These are phyloP conservation scores for Rhopilema esculentum DNA, from an alignment of 30 jellyfish, hydroid and myxozoan genomes.

Conservation along the genomic window DNA sequence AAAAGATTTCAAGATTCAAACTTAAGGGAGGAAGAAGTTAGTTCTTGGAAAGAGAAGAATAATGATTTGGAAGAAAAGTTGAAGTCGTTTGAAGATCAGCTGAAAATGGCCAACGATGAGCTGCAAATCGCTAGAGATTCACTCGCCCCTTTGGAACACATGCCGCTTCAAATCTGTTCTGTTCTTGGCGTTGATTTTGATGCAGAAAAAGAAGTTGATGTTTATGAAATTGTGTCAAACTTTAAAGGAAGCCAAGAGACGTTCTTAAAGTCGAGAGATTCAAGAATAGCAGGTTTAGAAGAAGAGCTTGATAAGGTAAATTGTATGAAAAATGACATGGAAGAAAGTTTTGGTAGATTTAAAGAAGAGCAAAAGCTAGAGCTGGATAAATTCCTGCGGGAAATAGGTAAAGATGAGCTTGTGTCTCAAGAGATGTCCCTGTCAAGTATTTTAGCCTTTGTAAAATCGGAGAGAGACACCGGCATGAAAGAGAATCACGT, in stretches of 20 bases:
- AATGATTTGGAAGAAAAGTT: conserved; percentile 19
- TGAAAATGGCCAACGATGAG: not conserved
- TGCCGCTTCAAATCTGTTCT: conserved; percentile 1
- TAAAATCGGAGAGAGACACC: conserved; percentile 15
- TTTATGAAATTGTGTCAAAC: not conserved
- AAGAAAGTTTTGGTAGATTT: not conserved
- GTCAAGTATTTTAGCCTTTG: not conserved
- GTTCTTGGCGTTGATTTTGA: not conserved
- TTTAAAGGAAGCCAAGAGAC: not conserved
- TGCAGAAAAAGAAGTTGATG: not conserved
- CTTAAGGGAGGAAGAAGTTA: conserved; percentile 26
- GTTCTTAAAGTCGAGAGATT: not conserved
- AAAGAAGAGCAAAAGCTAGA: conserved; percentile 13
- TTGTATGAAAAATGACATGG: not conserved
- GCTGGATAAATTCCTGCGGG: not conserved
- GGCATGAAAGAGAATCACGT: not conserved
- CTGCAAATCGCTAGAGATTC: not conserved
- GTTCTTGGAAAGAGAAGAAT: not conserved
- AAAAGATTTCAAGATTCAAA: not conserved
- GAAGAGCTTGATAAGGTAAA: not conserved
- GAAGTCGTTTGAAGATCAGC: conserved; percentile 3
- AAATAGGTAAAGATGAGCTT: not conserved
- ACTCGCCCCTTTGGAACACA: not conserved
- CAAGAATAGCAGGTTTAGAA: not conserved
- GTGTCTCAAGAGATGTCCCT: not conserved